Evolutionary conservation across 2,797 vertebrate species (phyloP).

Genomic region (Tragelaphus eurycerus): DNA sequence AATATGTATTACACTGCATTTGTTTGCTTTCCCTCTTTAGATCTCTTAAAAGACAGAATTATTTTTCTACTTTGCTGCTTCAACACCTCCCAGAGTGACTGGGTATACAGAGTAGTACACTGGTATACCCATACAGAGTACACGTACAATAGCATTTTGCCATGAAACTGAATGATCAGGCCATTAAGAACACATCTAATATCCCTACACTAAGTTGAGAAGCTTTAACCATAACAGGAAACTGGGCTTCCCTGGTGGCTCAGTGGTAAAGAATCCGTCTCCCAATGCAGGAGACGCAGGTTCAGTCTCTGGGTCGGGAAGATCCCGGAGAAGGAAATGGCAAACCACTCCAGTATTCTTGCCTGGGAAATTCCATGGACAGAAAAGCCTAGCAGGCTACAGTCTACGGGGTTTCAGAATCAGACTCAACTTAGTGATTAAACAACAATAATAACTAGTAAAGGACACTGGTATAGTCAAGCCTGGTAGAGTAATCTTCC

Average conservation of each 20-base stretch:
- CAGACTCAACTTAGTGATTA: not conserved
- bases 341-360: not conserved
- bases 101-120: not conserved
- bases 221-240: not conserved
- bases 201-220: not conserved
- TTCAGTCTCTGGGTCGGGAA: not conserved
- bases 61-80: not conserved
- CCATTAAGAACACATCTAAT: not conserved
- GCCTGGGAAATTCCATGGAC: not conserved
- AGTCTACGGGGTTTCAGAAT: not conserved
- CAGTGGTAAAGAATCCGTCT: not conserved
- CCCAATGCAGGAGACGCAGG: not conserved
- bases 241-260: not conserved
- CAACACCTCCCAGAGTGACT: not conserved
- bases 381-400: not conserved
- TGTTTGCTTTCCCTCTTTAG: not conserved
- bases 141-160: not conserved
- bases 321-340: not conserved
- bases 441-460: not conserved
- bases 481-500: not conserved
- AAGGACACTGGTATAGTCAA: not conserved
- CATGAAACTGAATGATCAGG: not conserved
- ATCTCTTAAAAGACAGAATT: not conserved
- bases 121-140: not conserved
- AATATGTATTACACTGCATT: not conserved